Evolutionary conservation across 2,888 invertebrate species (phyloP), one percentile per base, ranked within the genome.

Genomic region (Emmelina monodactyla): DNA sequence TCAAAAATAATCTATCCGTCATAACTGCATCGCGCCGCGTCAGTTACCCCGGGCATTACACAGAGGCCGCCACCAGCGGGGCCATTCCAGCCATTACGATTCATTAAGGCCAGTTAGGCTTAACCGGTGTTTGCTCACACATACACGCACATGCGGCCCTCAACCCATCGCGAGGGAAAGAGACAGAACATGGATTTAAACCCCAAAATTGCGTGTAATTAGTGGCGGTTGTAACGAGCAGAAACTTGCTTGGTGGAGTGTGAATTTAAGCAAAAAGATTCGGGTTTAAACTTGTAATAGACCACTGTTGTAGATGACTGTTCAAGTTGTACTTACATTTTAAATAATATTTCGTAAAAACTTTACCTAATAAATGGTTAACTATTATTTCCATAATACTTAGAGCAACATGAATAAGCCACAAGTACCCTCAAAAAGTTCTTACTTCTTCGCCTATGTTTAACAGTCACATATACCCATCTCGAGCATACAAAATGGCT

Each of bases 11-110:
- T 10, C 9, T 3, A 25, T 3, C 11, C 3, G 6, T 7, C 25
- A 25, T 25, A 5, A 25, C 11, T 7, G n/a, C 25, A 25, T 25
- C n/a, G 25, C 25, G 25, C 71, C 75, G 66, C 76, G 75, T 69
- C 76, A 78, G 79, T 81, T 80, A 80, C 80, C 80, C 79, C 78
- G 78, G 80, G 79, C 80, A 80, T 80, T 80, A 80, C 80, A 80
- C 80, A 78, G 80, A n/a, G n/a, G n/a, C n/a, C n/a, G n/a, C n/a
- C n/a, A n/a, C n/a, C n/a, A n/a, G n/a, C n/a, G n/a, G n/a, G n/a
- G n/a, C n/a, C n/a, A n/a, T n/a, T n/a, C n/a, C n/a, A n/a, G 78
- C 80, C 80, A 80, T 81, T 80, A 81, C 81, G 80, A 81, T 81
- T 81, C 81, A 81, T 81, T 81, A 81, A 80, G 78, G 80, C 79